Conservation (phyloP, 2,797 vertebrate genomes). For the Platyrinchus mystaceus region DNA sequence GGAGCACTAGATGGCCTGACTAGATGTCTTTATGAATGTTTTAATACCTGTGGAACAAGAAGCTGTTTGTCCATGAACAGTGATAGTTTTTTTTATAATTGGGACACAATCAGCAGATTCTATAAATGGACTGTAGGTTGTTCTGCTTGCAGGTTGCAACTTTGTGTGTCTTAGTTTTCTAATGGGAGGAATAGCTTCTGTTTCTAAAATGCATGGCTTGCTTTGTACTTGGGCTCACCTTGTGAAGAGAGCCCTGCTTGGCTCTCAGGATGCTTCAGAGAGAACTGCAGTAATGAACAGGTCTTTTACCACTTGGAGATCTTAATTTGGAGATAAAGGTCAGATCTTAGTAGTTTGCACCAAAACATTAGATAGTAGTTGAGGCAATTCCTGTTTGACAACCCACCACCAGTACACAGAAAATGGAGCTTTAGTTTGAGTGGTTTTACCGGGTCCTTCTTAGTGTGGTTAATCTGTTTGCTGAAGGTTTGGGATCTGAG, state of each 20-base stretch:
- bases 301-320: slow-evolving; percentile 42
- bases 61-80: slow-evolving; percentile 18
- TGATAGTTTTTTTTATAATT: slow-evolving; percentile 2
- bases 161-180: slow-evolving; percentile 29
- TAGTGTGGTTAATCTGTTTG: not conserved
- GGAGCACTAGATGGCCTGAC: slow-evolving; percentile 29
- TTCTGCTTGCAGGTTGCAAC: slow-evolving; percentile 46
- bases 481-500: not conserved
- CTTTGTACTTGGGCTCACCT: slow-evolving; percentile 53
- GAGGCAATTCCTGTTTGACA: not conserved
- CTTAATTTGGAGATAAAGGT: not conserved
- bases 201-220: slow-evolving; percentile 52
- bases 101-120: slow-evolving; percentile 8
- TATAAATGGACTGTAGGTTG: not conserved
- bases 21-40: slow-evolving; percentile 49
- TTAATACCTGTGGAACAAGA: slow-evolving; percentile 44
- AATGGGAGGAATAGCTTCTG: slow-evolving; percentile 21
- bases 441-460: not conserved
- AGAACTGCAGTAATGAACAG: not conserved
- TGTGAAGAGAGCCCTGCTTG: not conserved
- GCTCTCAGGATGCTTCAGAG: slow-evolving; percentile 9
- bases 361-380: not conserved
- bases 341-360: not conserved
- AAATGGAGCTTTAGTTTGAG: not conserved
- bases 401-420: not conserved